Evolutionary conservation across 2,888 invertebrate species (phyloP).

Genomic region (Caenorhabditis becei): DNA sequence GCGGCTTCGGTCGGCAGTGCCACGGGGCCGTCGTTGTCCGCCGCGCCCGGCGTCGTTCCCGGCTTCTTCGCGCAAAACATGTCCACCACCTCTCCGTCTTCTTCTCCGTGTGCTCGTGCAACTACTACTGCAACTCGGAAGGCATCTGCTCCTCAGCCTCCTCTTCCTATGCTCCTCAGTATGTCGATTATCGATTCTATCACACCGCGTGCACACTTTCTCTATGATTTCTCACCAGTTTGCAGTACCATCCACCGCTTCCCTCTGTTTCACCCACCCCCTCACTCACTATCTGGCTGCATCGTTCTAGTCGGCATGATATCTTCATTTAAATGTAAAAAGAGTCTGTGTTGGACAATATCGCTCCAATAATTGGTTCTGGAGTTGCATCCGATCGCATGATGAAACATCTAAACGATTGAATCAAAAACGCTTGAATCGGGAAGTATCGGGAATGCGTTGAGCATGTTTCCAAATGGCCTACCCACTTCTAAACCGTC

Average conservation of each 20-base stretch:
- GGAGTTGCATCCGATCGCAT: neutral
- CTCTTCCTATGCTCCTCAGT: conserved; percentile 59
- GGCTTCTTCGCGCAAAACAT: conserved; percentile 39
- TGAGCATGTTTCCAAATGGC: conserved; percentile 8
- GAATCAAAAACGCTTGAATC: neutral
- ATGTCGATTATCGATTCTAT: conserved; percentile 45
- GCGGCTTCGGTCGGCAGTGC: conserved; percentile 48
- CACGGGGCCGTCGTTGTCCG: conserved; percentile 23
- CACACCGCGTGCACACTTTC: conserved; percentile 2
- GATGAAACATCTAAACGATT: neutral
- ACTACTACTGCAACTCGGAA: conserved; percentile 32
- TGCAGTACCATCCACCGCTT: conserved; percentile 3
- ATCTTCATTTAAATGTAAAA: neutral
- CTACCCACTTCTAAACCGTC: conserved; percentile 1
- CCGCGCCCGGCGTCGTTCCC: neutral
- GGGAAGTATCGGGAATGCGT: conserved; percentile 28
- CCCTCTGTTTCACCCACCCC: conserved; percentile 13
- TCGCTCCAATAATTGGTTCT: neutral
- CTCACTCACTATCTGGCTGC: conserved; percentile 2
- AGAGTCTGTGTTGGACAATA: neutral
- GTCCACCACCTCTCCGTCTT: conserved; percentile 35
- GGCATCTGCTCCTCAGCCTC: conserved; percentile 31
- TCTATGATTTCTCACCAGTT: conserved; percentile 11
- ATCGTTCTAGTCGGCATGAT: neutral
- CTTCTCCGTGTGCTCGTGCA: conserved; percentile 46